Evolutionary conservation across 2,888 invertebrate species (phyloP).

Genomic region (Ditylenchus weischeri): DNA sequence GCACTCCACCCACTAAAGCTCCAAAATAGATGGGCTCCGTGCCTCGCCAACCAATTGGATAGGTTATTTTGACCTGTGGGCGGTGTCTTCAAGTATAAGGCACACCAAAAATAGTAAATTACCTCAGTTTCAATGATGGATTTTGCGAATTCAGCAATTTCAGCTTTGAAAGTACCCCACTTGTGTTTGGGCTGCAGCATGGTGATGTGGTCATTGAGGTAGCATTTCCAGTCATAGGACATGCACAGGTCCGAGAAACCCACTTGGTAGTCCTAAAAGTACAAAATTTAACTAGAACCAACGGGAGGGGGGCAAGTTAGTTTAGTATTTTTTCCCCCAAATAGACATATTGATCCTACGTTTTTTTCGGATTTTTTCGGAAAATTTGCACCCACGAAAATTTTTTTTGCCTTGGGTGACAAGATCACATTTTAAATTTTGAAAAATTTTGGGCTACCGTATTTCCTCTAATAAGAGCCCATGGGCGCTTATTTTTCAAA

Average conservation of each 20-base stretch:
- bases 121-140: conserved; percentile 55
- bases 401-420: no score
- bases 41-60: conserved; percentile 58
- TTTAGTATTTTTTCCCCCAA: no score
- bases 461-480: no score
- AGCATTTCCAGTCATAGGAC: conserved; percentile 57
- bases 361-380: no score
- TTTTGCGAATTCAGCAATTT: conserved; percentile 52
- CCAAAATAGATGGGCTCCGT: conserved; percentile 58
- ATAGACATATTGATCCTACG: no score
- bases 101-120: neutral
- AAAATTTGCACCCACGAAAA: no score
- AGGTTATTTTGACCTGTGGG: conserved; percentile 54
- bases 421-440: no score
- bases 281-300: no score
- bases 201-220: conserved; percentile 54
- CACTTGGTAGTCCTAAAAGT: conserved; percentile 61
- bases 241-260: conserved; percentile 79
- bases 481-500: no score
- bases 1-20: conserved; percentile 51
- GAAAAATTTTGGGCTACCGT: no score
- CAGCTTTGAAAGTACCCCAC: conserved; percentile 51
- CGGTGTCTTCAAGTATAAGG: neutral
- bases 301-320: no score
- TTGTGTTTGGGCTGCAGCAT: conserved; percentile 62